Conservation (phyloP, 2,888 invertebrate species). For the Baronia brevicornis region DNA sequence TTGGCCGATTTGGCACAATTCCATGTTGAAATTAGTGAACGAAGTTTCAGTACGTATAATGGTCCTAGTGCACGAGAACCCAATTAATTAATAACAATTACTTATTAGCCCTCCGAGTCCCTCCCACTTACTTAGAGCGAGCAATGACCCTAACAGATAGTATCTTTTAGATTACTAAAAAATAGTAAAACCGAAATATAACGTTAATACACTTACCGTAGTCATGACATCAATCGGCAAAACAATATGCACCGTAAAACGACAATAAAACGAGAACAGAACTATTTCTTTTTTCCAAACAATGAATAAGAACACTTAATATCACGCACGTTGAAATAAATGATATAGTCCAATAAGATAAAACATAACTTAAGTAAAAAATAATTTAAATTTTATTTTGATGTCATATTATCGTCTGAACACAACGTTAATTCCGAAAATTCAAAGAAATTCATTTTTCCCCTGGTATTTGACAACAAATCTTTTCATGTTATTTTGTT, state of each 20-base stretch:
- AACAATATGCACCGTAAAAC: conserved; percentile 23
- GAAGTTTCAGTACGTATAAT: conserved; percentile 27
- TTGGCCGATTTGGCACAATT: conserved; percentile 63
- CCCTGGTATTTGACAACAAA: conserved; percentile 13
- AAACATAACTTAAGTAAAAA: not conserved
- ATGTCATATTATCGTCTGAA: not conserved
- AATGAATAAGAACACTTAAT: conserved; percentile 15
- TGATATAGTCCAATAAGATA: not conserved
- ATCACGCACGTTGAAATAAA: not conserved
- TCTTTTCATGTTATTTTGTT: conserved; percentile 1
- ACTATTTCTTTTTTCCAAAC: conserved; percentile 26
- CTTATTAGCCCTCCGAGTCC: conserved; percentile 19
- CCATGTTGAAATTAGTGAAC: conserved; percentile 36
- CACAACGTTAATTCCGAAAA: conserved; percentile 1
- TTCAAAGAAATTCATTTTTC: conserved; percentile 2
- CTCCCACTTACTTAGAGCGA: conserved; percentile 32
- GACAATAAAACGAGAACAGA: conserved; percentile 30
- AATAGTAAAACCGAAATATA: too few species aligned
- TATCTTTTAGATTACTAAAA: conserved; percentile 24
- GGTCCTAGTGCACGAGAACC: conserved; percentile 20
- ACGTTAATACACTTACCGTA: conserved; percentile 48
- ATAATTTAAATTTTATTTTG: not conserved
- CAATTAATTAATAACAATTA: conserved; percentile 51
- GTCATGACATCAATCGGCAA: conserved; percentile 41
- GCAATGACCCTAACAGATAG: conserved; percentile 40